Percentiles rank a stretch among this genome's conserved stretches.
These are phyloP conservation scores for Clamator glandarius DNA, from an alignment of 2,797 vertebrate species.

Conservation along the genomic window DNA sequence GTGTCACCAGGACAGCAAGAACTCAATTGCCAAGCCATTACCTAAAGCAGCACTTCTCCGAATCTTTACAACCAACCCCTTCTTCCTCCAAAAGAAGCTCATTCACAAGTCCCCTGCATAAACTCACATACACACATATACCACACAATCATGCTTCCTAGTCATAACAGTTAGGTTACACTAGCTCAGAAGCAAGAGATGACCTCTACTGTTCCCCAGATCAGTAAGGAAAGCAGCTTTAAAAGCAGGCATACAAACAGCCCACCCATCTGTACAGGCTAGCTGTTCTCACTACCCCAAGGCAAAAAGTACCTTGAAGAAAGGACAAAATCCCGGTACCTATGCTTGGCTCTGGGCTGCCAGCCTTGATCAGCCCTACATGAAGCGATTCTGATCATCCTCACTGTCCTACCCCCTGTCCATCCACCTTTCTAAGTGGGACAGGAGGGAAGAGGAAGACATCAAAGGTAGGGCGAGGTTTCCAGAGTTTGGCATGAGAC, in stretches of 20 bases:
- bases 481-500: neutral
- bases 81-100: neutral
- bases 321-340: neutral
- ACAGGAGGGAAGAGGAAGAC: neutral
- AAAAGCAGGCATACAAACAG: neutral
- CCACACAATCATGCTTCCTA: neutral
- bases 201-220: neutral
- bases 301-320: neutral
- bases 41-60: neutral
- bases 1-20: neutral
- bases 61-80: neutral
- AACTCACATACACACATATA: neutral
- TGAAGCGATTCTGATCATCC: accelerated
- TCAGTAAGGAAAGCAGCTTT: neutral
- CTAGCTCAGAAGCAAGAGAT: neutral
- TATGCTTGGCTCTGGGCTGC: accelerated
- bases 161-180: neutral
- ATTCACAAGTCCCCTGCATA: neutral
- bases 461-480: neutral
- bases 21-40: too few relatives aligned
- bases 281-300: neutral
- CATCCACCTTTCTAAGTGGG: neutral
- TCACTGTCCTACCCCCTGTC: neutral
- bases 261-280: neutral
- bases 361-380: neutral